phyloP scores from a whole-genome alignment of 2,113 vertebrate genomes.

The Menidia beryllina region DNA sequence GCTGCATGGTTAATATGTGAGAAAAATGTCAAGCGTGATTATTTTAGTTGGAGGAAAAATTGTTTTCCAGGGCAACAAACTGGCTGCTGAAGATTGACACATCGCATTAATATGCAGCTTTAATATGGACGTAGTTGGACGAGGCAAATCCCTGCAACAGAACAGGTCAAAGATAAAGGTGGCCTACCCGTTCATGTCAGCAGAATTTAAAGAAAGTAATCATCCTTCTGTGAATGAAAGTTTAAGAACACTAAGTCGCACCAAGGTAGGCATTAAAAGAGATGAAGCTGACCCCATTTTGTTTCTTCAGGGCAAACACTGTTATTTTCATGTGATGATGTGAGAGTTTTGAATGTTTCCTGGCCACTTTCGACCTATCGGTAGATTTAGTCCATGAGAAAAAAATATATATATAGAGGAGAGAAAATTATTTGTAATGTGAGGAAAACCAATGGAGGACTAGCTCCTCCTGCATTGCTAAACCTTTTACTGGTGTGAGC shows the following conservation, averaged over 20 bases:
- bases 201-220: slow-evolving; percentile 1
- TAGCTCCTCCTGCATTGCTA: too few relatives aligned
- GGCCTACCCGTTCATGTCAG: slow-evolving; percentile 36
- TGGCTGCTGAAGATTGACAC: slow-evolving; percentile 23
- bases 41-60: slow-evolving; percentile 32
- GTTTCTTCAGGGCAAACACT: slow-evolving; percentile 2
- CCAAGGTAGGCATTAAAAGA: not conserved
- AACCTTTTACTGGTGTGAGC: too few relatives aligned
- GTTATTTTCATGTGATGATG: too few relatives aligned
- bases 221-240: slow-evolving; percentile 22
- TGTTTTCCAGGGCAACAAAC: slow-evolving; percentile 24
- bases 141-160: slow-evolving; percentile 38
- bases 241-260: slow-evolving; percentile 14
- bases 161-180: slow-evolving; percentile 53
- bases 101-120: slow-evolving; percentile 11
- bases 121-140: not conserved
- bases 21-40: slow-evolving; percentile 45
- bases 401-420: too few relatives aligned
- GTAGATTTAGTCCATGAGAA: not conserved
- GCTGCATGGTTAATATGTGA: slow-evolving; percentile 25
- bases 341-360: too few relatives aligned
- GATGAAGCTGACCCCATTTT: slow-evolving; percentile 30
- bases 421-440: too few relatives aligned
- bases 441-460: too few relatives aligned
- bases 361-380: not conserved